Evolutionary conservation across 2,797 vertebrate genomes (phyloP).

Genomic region (Tadarida brasiliensis): DNA sequence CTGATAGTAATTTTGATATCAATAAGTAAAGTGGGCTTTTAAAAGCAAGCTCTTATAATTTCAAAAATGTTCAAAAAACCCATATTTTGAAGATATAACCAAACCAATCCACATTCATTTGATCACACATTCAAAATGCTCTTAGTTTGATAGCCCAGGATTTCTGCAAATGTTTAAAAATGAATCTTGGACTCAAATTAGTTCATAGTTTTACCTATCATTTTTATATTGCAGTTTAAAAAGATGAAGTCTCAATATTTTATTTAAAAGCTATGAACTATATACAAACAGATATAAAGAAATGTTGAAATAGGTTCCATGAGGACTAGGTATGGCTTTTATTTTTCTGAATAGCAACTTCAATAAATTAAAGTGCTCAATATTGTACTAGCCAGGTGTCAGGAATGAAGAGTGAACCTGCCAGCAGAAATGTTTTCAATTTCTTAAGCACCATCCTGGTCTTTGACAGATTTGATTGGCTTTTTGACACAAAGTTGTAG

Average conservation of each 20-base stretch:
- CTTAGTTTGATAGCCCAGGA: slow-evolving; percentile 11
- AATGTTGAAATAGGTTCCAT: slow-evolving; percentile 75
- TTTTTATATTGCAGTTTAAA: slow-evolving; percentile 76
- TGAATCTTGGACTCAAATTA: slow-evolving; percentile 62
- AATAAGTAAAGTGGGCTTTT: not conserved
- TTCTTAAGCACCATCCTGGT: slow-evolving; percentile 85
- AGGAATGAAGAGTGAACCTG: slow-evolving; percentile 87
- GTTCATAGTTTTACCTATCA: slow-evolving; percentile 69
- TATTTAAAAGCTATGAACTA: slow-evolving; percentile 74
- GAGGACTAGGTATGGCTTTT: slow-evolving; percentile 87
- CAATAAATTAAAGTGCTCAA: slow-evolving; percentile 88
- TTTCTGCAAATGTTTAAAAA: slow-evolving; percentile 73
- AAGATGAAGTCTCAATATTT: slow-evolving; percentile 76
- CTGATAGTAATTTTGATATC: not conserved
- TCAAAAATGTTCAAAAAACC: slow-evolving; percentile 13
- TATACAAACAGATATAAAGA: slow-evolving; percentile 77
- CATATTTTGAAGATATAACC: slow-evolving; percentile 1
- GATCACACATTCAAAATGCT: slow-evolving; percentile 64
- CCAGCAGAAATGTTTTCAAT: slow-evolving; percentile 88
- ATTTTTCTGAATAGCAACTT: slow-evolving; percentile 87
- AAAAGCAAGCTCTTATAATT: not conserved
- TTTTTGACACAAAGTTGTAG: slow-evolving; percentile 84
- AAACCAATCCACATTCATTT: slow-evolving; percentile 39
- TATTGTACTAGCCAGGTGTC: slow-evolving; percentile 85
- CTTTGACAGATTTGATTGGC: slow-evolving; percentile 85